A percentile compares a stretch with the other conserved stretches of the same genome.
phyloP scores from a whole-genome alignment of 2,113 vertebrate genomes.

The Heteronetta atricapilla region DNA sequence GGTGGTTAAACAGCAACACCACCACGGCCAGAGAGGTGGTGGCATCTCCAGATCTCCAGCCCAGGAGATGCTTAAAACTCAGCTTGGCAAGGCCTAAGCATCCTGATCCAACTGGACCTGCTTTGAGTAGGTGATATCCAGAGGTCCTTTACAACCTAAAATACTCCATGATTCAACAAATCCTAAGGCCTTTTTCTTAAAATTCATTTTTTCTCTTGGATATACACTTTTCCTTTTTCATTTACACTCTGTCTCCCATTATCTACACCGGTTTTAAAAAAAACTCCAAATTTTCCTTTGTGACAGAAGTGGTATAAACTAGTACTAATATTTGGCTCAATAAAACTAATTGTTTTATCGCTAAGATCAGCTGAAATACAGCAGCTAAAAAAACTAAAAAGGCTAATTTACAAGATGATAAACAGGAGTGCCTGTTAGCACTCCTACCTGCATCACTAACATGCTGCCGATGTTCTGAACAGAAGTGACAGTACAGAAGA shows the following conservation, averaged over 20 bases:
- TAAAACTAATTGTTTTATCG: not conserved
- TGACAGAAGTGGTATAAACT: not conserved
- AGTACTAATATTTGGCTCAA: fast-evolving
- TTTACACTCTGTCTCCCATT: not conserved
- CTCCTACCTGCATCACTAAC: not conserved
- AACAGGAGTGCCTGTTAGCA: not conserved
- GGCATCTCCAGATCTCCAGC: not conserved
- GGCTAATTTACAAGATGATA: not conserved
- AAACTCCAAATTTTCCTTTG: not conserved
- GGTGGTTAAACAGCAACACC: not conserved
- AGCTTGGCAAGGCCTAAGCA: not conserved
- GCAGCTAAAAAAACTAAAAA: not conserved
- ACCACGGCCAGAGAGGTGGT: not conserved
- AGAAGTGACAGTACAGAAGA: not conserved
- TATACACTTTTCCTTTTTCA: not conserved
- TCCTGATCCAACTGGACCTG: not conserved
- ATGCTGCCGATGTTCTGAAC: not conserved
- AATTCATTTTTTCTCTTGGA: not conserved
- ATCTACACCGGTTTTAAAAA: not conserved
- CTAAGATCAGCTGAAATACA: not conserved
- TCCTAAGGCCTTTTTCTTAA: not conserved
- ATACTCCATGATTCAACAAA: not conserved
- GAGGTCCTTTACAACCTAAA: not conserved
- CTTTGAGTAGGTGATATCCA: not conserved
- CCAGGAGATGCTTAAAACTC: not conserved